Evolutionary conservation across 2,113 vertebrate species (phyloP), one percentile per base, ranked within the genome.

Genomic region (Antigone vipio): DNA sequence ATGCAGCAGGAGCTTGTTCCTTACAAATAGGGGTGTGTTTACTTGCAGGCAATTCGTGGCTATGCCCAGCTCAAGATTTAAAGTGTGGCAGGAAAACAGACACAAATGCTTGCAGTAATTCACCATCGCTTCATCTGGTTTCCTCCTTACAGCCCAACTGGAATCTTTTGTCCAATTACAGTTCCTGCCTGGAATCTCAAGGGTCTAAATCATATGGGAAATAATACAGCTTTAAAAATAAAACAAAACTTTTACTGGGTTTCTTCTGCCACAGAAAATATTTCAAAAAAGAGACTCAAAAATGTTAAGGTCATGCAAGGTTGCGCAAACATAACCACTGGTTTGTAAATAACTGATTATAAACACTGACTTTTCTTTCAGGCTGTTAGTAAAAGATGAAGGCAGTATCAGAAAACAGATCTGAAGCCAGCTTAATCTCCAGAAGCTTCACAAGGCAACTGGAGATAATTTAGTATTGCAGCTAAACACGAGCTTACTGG

Each of bases 341-440:
- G 81, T 74, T 88, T 89, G 85, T 94, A 92, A 93, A 91, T 62
- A 94, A 68, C 55, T 81, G 40, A 82, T 92, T 86, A 66, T 56
- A 85, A 96, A 86, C 75, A 52, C 52, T 68, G 71, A n/a, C 60
- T 96, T 92, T 97, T 77, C 88, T 85, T 92, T 92, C 93, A 92
- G 93, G 91, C 85, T 81, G 4, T 82, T 92, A 63, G 60, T 81
- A 76, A 89, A 74, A 83, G 78, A 62, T 80, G 77, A 97, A 96
- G 91, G 55, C 21, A 21, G 29, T 78, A 83, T 95, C 81, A 88
- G 83, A 92, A 87, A 94, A 83, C 76, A 94, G 89, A 94, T 86
- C 93, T 88, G 91, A 97, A 91, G 75, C 34, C 40, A 89, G 34
- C 55, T 35, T 81, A 62, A 80, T 69, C 68, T 95, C 94, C 75